These are phyloP conservation scores for Xestia c-nigrum DNA, from an alignment of 2,888 invertebrate genomes.

Conservation along the genomic window DNA sequence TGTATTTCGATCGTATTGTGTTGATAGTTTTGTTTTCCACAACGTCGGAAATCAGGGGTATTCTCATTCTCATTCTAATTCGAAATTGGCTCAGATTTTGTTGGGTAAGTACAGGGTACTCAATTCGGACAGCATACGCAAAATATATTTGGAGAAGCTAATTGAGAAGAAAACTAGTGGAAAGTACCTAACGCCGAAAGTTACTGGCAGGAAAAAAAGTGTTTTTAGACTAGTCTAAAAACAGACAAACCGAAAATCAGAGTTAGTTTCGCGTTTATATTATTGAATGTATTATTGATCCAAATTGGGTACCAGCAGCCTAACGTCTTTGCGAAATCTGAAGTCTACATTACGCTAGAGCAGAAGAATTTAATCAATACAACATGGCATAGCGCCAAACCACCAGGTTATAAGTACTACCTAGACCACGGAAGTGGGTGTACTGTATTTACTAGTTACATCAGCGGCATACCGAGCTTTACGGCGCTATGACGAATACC, in stretches of 20 bases:
- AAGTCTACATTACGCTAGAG: neutral
- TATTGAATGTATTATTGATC: neutral
- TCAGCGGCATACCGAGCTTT: constrained; percentile 50
- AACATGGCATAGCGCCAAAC: constrained; percentile 29
- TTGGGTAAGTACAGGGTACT: neutral
- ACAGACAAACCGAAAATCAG: neutral
- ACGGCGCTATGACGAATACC: constrained; percentile 33
- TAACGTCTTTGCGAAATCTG: neutral
- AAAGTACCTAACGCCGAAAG: neutral
- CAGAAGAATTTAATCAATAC: constrained; percentile 12
- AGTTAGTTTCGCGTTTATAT: neutral
- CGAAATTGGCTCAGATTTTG: neutral
- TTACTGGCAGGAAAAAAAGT: neutral
- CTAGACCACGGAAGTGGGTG: constrained; percentile 53
- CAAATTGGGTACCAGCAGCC: neutral
- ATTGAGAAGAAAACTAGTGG: neutral
- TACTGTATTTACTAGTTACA: constrained; percentile 49
- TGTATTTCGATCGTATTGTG: neutral
- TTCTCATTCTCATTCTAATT: neutral
- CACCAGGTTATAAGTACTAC: constrained; percentile 23
- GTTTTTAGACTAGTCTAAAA: neutral
- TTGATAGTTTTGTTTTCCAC: neutral
- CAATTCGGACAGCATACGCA: too few relatives aligned
- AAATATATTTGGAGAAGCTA: too few relatives aligned
- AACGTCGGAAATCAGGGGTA: neutral